Base-by-base conservation (phyloP, 2,888 invertebrate species). In the Meta bourneti region DNA sequence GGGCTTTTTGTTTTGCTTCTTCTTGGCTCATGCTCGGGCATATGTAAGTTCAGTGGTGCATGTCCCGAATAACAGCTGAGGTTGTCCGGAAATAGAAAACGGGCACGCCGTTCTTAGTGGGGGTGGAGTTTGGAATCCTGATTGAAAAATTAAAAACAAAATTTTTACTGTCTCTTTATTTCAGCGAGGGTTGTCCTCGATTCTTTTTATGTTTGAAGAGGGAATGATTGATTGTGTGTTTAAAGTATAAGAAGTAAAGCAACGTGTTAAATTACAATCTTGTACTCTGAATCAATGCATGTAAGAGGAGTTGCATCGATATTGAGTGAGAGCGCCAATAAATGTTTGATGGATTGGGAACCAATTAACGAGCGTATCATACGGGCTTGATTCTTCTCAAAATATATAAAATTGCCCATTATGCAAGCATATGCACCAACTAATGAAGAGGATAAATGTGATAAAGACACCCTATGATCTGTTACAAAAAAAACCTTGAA, bases 11-110 rank as follows among this genome's bases (percentile, higher is more conserved):
- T 61, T 88, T n/a, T 34, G 49, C n/a, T 74, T 72, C 70, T n/a
- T 34, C 70, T 11, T 88, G 48, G 34, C 52, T 11, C 19, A 61
- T 84, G 74, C 74, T 34, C 20, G 34, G 34, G 75, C 61, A 52
- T 84, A 74, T 48, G 34, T 54, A 79, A 71, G 78, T 72, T 80
- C 72, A n/a, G 88, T 80, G 88, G 79, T 80, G 87, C 71, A 71
- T 70, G 16, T 52, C 80, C 34, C 51, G 74, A 51, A 84, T 84
- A 84, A 84, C 84, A 74, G 74, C 74, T 52, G 51, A 52, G 52
- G n/a, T 13, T 11, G 69, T 69, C 34, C 13, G 13, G 61, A 69
- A 69, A 81, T 81, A 69, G 54, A 71, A 72, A 51, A 11, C 78
- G 61, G n/a, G 71, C 78, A 79, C n/a, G 16, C 48, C 54, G 49